These are phyloP conservation scores for Epinephelus cyanopodus DNA, from an alignment of 2,113 vertebrate species.

Conservation along the genomic window DNA sequence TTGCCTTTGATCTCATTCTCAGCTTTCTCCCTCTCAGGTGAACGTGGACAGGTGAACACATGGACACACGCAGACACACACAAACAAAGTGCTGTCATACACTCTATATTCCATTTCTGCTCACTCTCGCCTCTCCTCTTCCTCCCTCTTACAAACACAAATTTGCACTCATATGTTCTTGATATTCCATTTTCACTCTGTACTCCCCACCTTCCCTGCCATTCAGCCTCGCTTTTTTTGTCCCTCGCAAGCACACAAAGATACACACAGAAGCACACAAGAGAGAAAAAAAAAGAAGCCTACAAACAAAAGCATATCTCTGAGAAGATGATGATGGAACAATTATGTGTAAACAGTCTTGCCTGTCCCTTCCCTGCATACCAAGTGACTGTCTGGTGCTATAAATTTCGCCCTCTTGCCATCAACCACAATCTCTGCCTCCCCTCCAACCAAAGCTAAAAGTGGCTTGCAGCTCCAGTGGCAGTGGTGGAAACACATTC, in stretches of 20 bases:
- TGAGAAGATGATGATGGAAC: conserved; percentile 70
- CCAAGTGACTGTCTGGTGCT: conserved; percentile 54
- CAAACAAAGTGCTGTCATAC: conserved; percentile 34
- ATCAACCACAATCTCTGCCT: conserved; percentile 54
- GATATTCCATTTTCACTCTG: conserved; percentile 30
- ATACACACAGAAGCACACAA: conserved; percentile 21
- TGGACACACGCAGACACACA: conserved; percentile 40
- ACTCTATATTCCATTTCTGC: conserved; percentile 41
- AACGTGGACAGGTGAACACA: conserved; percentile 63
- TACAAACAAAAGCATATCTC: conserved; percentile 50
- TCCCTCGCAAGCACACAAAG: conserved; percentile 21
- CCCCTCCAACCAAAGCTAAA: conserved; percentile 38
- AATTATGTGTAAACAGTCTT: conserved; percentile 63
- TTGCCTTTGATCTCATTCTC: conserved; percentile 84
- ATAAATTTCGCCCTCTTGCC: conserved; percentile 59
- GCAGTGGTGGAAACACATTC: conserved; percentile 67
- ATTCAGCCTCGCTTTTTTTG: conserved; percentile 22
- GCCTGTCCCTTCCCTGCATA: conserved; percentile 61
- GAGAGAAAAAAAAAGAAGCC: not conserved
- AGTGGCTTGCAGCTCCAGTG: conserved; percentile 42
- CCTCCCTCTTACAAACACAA: conserved; percentile 33
- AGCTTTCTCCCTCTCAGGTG: conserved; percentile 70
- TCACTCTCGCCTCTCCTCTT: conserved; percentile 16
- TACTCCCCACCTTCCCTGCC: conserved; percentile 19
- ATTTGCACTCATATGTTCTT: conserved; percentile 35